These are phyloP conservation scores for Leptodirus hochenwartii DNA, from an alignment of 2,888 invertebrate genomes.

Conservation along the genomic window DNA sequence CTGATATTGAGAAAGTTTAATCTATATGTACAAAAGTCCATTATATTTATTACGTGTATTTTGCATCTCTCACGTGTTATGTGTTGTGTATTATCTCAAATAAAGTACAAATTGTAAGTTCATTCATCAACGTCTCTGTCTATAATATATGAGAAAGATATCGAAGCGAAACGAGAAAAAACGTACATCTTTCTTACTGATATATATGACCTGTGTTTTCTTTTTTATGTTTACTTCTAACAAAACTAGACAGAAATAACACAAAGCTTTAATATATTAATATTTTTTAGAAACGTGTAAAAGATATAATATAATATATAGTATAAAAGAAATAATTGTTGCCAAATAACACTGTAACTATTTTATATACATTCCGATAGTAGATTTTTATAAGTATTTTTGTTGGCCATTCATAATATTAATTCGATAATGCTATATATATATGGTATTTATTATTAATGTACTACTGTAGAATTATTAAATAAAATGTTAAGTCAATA, in stretches of 20 bases:
- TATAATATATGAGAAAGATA: conserved; percentile 15
- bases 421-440: too few species aligned
- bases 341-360: conserved; percentile 28
- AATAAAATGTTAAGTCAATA: conserved; percentile 15
- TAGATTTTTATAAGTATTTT: too few species aligned
- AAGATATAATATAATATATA: not conserved
- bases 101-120: too few species aligned
- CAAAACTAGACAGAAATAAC: conserved; percentile 1
- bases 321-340: conserved; percentile 20
- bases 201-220: conserved; percentile 2
- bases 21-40: too few species aligned
- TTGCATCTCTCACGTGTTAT: too few species aligned
- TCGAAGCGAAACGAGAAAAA: conserved; percentile 1
- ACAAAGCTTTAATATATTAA: conserved; percentile 12
- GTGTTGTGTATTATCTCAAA: too few species aligned
- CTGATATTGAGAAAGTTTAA: too few species aligned
- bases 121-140: too few species aligned
- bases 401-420: too few species aligned
- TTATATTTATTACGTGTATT: too few species aligned
- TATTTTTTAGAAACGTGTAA: conserved; percentile 6
- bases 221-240: not conserved
- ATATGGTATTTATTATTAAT: conserved; percentile 9
- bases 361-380: too few species aligned
- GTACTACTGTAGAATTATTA: too few species aligned
- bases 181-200: not conserved